These are phyloP conservation scores for Gerris buenoi DNA, from an alignment of 1,140 invertebrate species.

Conservation along the genomic window DNA sequence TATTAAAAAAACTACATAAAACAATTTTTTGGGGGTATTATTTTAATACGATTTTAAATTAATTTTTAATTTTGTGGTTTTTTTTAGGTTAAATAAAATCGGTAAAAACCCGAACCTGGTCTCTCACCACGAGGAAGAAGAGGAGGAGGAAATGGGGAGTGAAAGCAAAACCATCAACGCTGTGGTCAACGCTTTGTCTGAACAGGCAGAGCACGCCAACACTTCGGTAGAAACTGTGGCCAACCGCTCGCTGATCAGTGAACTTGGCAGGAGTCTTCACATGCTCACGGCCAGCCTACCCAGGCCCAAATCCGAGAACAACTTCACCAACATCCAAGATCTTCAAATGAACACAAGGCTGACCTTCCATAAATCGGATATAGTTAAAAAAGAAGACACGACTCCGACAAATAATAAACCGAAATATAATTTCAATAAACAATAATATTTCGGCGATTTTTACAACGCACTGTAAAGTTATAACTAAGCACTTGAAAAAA, in stretches of 20 bases:
- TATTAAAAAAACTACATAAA: no score
- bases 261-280: slow-evolving; percentile 38
- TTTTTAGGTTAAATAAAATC: slow-evolving; percentile 92
- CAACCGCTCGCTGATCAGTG: slow-evolving; percentile 29
- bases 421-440: neutral
- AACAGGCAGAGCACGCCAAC: slow-evolving; percentile 68
- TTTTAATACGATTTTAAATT: no score
- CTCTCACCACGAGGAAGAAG: slow-evolving; percentile 64
- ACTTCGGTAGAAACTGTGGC: slow-evolving; percentile 56
- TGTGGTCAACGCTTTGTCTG: slow-evolving; percentile 75
- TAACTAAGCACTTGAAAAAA: neutral
- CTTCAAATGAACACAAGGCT: slow-evolving; percentile 37
- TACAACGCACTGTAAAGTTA: neutral
- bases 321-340: slow-evolving; percentile 49
- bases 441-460: neutral
- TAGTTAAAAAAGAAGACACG: slow-evolving; percentile 43
- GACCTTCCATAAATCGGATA: slow-evolving; percentile 65
- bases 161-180: slow-evolving; percentile 82
- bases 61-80: no score
- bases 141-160: slow-evolving; percentile 49
- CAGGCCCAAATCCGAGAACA: slow-evolving; percentile 66
- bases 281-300: slow-evolving; percentile 37
- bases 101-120: slow-evolving; percentile 95
- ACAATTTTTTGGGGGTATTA: no score
- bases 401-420: slow-evolving; percentile 47